Evolutionary conservation across 2,797 vertebrate genomes (phyloP), one percentile per base, ranked within the genome.

Genomic region (Pangasius krempfi): DNA sequence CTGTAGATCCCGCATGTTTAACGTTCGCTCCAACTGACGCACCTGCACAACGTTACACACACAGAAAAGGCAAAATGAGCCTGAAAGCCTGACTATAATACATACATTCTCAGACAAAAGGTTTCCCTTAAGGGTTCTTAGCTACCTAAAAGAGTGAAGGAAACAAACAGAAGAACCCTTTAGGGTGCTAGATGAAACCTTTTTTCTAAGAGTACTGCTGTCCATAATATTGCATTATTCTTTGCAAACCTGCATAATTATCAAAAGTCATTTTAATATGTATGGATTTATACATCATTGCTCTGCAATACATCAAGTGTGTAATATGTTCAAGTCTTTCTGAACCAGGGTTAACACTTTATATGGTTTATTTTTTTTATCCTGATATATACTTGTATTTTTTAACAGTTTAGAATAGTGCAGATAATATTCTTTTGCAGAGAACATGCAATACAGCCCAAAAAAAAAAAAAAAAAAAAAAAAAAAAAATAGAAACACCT

Each of bases 1-100:
- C 79, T 98, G 97, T 92, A 98, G 76, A 87, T 99, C 98, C 86
- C 97, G 97, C 93, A 97, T 95, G 0, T 95, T 96, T 1, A 99
- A 88, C 14, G 96, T 97, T 56, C 97, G 95, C 91, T 99, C 98
- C 82, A 99, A 95, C 95, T 99, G 98, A 68, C 96, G 96, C 33
- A 99, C 95, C 97, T 98, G 89, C 4, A 56, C 20, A n/a, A 76
- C 58, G 27, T 54, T 10, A 44, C 47, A 78, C 47, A 76, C 44
- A 44, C 13, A 50, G 0, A 33, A 1, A 58, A 2, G 13, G 7
- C n/a, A 10, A 22, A 10, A 40, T 58, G 33, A 79, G 27, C 2
- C 14, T 18, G 12, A 79, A 56, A 56, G 20, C 10, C 52, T 80
- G n/a, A 20, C 18, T 2, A 33, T 4, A 33, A 33, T 33, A 5